Percentiles rank a stretch among this genome's conserved stretches.
Conservation (phyloP, 2,113 vertebrate species). For the Xenopus borealis region DNA sequence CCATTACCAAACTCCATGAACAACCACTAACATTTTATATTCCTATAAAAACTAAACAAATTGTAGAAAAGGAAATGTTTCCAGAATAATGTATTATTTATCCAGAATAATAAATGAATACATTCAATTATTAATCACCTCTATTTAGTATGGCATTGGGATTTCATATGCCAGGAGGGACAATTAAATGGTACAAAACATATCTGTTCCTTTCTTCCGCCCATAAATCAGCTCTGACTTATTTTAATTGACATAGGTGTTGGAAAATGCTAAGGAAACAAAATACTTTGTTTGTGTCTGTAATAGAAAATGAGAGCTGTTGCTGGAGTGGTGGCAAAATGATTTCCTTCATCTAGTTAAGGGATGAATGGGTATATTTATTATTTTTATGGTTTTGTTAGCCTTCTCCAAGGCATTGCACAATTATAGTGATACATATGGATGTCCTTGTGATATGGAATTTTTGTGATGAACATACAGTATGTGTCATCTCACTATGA, state of each 20-base stretch:
- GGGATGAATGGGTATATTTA: too few species aligned
- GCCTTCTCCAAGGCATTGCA: too few species aligned
- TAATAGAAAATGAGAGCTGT: constrained; percentile 16
- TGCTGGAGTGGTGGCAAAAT: neutral
- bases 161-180: constrained; percentile 43
- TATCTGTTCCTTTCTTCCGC: constrained; percentile 41
- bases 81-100: constrained; percentile 46
- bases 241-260: constrained; percentile 46
- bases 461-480: too few species aligned
- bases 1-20: neutral
- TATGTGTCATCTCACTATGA: too few species aligned
- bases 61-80: constrained; percentile 45
- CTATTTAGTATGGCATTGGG: constrained; percentile 43
- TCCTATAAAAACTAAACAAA: constrained; percentile 41
- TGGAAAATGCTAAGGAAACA: constrained; percentile 31
- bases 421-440: too few species aligned
- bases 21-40: constrained; percentile 17
- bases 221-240: constrained; percentile 46
- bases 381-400: too few species aligned
- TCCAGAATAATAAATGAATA: constrained; percentile 44
- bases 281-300: constrained; percentile 28
- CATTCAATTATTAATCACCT: constrained; percentile 42
- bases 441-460: too few species aligned
- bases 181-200: constrained; percentile 46
- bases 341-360: neutral